A percentile compares a stretch with the other conserved stretches of the same genome.
Conservation (phyloP, 1,140 invertebrate species). For the Lethocerus indicus region DNA sequence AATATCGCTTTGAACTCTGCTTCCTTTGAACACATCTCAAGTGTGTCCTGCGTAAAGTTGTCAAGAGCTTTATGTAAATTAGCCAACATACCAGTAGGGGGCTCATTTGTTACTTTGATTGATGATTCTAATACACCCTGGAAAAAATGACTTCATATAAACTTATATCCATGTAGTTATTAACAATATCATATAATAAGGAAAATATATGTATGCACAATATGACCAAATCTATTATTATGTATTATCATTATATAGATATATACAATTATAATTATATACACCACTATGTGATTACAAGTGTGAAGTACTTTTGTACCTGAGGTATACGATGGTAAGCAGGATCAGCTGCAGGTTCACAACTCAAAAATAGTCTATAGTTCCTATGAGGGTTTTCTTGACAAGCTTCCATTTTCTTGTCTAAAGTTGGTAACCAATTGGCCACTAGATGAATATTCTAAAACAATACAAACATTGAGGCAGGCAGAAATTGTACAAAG, state of each 20-base stretch:
- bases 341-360: conserved; percentile 41
- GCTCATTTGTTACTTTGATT: conserved; percentile 93
- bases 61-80: conserved; percentile 88
- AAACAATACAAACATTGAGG: conserved; percentile 17
- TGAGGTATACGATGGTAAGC: conserved; percentile 48
- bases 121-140: conserved; percentile 82
- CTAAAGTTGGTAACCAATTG: conserved; percentile 71
- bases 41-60: conserved; percentile 83
- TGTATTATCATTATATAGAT: too few species aligned
- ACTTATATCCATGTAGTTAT: too few species aligned
- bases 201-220: too few species aligned
- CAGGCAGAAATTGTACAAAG: background rate
- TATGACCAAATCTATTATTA: too few species aligned
- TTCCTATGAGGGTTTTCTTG: conserved; percentile 47
- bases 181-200: too few species aligned
- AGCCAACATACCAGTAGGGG: conserved; percentile 83
- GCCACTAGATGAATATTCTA: conserved; percentile 85
- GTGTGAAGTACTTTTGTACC: conserved; percentile 23
- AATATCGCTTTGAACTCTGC: conserved; percentile 85
- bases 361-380: conserved; percentile 54
- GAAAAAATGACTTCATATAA: conserved; percentile 5
- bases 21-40: conserved; percentile 87
- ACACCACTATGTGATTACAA: too few species aligned
- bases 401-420: conserved; percentile 78
- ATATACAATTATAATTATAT: too few species aligned